Evolutionary conservation across 2,797 vertebrate genomes (phyloP), one percentile per base, ranked within the genome.

Genomic region (Triplophysa yarkandensis): DNA sequence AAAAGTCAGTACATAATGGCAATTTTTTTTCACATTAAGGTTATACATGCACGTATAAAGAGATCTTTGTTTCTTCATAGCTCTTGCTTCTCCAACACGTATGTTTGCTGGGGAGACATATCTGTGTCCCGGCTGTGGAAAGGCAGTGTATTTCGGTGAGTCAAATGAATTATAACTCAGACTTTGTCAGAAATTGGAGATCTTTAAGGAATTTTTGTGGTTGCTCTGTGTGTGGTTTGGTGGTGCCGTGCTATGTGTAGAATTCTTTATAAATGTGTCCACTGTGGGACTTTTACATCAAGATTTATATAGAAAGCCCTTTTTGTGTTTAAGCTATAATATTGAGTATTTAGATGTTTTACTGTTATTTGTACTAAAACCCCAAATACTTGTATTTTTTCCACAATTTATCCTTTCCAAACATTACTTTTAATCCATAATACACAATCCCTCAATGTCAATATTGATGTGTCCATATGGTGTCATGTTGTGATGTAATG

Each of bases 111-210:
- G 88, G 28, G 90, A 91, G 83, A 89, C 87, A 1, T 89, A 86
- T 0, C 48, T 87, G 65, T 92, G 90, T 43, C 90, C 88, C 0
- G 86, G 88, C 70, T 92, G 90, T 77, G 83, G 84, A 50, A 85
- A 89, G 48, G 85, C 83, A 0, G 90, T 92, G n/a, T 92, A 86
- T 78, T 92, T 90, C 21, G 90, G 89, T 91, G 81, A 90, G 89
- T 83, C 36, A 32, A 64, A 0, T 30, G 7, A 55, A 69, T 69
- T 36, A 52, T 25, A 70, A 55, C 43, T 14, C 27, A 52, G 48
- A 19, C 28, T 74, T 74, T 74, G n/a, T 67, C 14, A 61, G 34
- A 50, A 23, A 65, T 69, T 21, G 57, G 46, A 68, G 28, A 78
- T 17, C 30, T 57, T 46, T 54, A 11, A 43, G 28, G 57, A 68